Evolutionary conservation across 2,113 vertebrate genomes (phyloP), one percentile per base, ranked within the genome.

Genomic region (Dasyurus viverrinus): DNA sequence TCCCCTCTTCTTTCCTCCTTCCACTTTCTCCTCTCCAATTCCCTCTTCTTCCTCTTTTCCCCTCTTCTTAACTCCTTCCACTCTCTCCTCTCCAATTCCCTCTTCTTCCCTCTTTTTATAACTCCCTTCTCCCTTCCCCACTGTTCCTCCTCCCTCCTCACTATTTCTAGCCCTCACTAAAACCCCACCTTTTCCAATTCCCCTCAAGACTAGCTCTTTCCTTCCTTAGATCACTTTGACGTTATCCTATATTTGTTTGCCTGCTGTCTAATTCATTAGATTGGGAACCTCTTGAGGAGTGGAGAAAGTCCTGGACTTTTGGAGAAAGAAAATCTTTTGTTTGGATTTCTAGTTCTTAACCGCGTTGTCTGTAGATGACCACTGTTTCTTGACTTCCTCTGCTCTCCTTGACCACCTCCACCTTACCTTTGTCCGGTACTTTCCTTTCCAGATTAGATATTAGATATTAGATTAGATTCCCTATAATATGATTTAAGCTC

Each of bases 21-120:
- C n/a, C n/a, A n/a, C n/a, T n/a, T n/a, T n/a, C n/a, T n/a, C n/a
- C n/a, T n/a, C n/a, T n/a, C n/a, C n/a, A n/a, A n/a, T n/a, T n/a
- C 9, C 47, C 47, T 47, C 7, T 25, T 8, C 5, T 8, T 8
- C 54, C 24, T 8, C 0, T 26, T 25, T 8, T 26, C 25, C 24
- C 24, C 54, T 0, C 7, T 1, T 25, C 54, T 25, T 25, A 7
- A 0, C 8, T 1, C 54, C 54, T 25, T 25, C 54, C 3, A 3
- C 22, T 22, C 7, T 54, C 6, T 24, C 2, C 23, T 23, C 19
- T 54, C 54, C 54, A 7, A 22, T 24, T 54, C 54, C 23, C 23
- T 23, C 23, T 7, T 23, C 23, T 24, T 23, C 23, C 54, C 6
- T 53, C 2, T 53, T 4, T 47, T 47, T 4, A 48, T 48, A 48